A percentile compares a stretch with the other conserved stretches of the same genome.
These are phyloP conservation scores for Chrosomus eos DNA, from an alignment of 2,797 vertebrate genomes.

Conservation along the genomic window DNA sequence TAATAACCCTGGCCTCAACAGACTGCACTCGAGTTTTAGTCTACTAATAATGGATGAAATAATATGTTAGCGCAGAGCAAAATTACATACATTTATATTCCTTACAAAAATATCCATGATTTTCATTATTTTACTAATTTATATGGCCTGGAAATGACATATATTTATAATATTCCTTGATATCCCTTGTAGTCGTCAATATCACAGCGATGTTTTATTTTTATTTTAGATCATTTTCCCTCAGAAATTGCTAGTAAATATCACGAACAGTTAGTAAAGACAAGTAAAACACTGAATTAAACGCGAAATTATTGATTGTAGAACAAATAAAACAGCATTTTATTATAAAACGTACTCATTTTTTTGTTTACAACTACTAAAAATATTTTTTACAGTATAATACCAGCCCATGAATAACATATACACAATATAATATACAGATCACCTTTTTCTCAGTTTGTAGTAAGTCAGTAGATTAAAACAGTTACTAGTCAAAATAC, in stretches of 20 bases:
- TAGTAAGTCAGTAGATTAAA: too few relatives aligned
- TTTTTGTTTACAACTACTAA: background rate
- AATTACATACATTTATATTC: background rate
- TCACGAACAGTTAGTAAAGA: background rate
- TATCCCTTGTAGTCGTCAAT: background rate
- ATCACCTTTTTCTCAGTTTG: background rate
- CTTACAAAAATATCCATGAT: background rate
- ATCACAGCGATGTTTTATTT: accelerated
- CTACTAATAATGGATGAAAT: background rate
- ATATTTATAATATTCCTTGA: background rate
- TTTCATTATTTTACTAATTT: background rate
- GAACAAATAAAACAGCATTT: background rate
- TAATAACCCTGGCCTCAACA: background rate
- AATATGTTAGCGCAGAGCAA: background rate
- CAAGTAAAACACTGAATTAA: background rate
- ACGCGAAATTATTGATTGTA: background rate
- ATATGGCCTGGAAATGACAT: background rate
- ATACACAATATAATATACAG: background rate
- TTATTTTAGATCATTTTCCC: background rate
- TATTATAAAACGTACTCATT: background rate
- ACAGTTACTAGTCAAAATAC: background rate
- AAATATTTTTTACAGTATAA: background rate
- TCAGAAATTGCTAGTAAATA: background rate
- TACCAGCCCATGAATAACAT: background rate
- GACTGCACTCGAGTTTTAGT: background rate